Base-by-base conservation (phyloP, 2,888 invertebrate species). In the Ochropleura plecta region DNA sequence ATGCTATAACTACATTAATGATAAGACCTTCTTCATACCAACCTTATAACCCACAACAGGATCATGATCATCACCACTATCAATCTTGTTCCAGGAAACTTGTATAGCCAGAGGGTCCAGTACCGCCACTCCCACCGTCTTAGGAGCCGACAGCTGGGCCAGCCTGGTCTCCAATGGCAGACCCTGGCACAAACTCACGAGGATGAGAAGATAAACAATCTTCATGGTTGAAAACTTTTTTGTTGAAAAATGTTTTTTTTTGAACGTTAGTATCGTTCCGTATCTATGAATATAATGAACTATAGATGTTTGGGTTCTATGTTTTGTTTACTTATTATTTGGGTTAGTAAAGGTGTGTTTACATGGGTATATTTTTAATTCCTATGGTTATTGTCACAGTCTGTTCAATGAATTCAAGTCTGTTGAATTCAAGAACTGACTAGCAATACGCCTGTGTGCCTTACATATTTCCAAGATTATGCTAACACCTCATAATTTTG, bases 1-100 rank as follows among this genome's bases (percentile, higher is more conserved):
- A 48, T 48, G 12, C 48, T 3, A 30, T 3, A 5, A 12, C 48
- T 48, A 48, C 12, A 48, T 48, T 14, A 14, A 49, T 14, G 5
- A 49, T 49, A 49, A 49, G 0, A 16, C 5, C 10, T 53, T n/a
- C 9, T 53, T 53, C 18, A 5, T 8, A 60, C 70, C 53, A 40
- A 79, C 83, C 78, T 82, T 82, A 65, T 83, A 82, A 14, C 79
- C 82, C 6, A 76, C 16, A 6, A 83, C 67, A 30, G 82, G 82
- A n/a, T 83, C 76, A 1, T 40, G 20, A 14, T 46, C 40, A 53
- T 79, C 73, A 48, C 10, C 59, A 59, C 57, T 76, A 2, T 72
- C 72, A 16, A 83, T 65, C n/a, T 78, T 73, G 12, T 48, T 53
- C 83, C 83, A 83, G 16, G 63, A 55, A 1, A 82, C 49, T 66